These are phyloP conservation scores for Cassiopea andromeda DNA, from an alignment of 30 jellyfish, hydroid and myxozoan species.

Conservation along the genomic window DNA sequence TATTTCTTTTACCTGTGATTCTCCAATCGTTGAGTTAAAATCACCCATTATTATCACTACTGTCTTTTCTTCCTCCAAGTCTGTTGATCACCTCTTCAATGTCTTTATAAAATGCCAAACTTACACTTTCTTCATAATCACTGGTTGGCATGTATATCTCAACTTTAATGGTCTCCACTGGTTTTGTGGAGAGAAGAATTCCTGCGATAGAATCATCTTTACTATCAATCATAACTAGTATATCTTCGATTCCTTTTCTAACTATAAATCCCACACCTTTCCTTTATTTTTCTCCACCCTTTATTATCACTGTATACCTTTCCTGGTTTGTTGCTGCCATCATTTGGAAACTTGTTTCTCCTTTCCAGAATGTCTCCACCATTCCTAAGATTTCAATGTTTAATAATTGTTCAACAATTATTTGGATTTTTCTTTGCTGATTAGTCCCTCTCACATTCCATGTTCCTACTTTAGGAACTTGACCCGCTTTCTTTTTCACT, in stretches of 20 bases:
- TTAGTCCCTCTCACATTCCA: not conserved
- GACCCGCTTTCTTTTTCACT: not conserved
- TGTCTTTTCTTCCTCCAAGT: not conserved
- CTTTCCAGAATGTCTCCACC: not conserved
- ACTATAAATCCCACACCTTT: not conserved
- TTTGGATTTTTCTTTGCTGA: not conserved
- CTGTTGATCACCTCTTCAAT: not conserved
- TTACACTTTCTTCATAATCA: not conserved
- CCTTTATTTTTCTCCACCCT: not conserved
- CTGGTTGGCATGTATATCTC: not conserved
- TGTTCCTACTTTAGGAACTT: not conserved
- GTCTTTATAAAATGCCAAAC: not conserved
- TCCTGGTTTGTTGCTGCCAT: not conserved
- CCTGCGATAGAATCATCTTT: not conserved
- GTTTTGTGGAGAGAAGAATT: not conserved
- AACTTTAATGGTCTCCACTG: not conserved
- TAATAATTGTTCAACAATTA: not conserved
- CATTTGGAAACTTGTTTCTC: not conserved
- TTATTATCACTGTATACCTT: not conserved
- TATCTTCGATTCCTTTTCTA: not conserved
- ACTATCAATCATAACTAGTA: not conserved
- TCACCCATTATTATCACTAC: not conserved
- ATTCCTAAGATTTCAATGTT: not conserved
- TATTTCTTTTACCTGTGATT: not conserved
- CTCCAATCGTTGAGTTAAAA: not conserved